These are phyloP conservation scores for Origma solitaria DNA, from an alignment of 2,113 vertebrate genomes.

Conservation along the genomic window DNA sequence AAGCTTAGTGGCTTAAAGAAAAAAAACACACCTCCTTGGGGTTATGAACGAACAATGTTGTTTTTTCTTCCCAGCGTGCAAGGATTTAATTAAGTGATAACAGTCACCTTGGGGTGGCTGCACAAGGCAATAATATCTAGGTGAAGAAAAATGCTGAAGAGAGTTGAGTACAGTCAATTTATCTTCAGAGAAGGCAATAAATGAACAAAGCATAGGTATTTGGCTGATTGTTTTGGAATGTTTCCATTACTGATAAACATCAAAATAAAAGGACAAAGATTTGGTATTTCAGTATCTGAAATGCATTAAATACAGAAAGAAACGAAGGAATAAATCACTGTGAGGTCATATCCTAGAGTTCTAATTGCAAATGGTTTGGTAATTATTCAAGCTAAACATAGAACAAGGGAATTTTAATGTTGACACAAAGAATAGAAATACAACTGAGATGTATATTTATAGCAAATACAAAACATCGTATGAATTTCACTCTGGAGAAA, in stretches of 20 bases:
- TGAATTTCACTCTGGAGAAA: slow-evolving; percentile 43
- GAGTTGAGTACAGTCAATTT: slow-evolving; percentile 85
- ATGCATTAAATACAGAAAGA: slow-evolving; percentile 75
- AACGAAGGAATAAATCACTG: slow-evolving; percentile 64
- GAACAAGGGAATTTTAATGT: slow-evolving; percentile 71
- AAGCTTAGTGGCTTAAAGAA: slow-evolving; percentile 78
- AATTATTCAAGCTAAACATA: slow-evolving; percentile 77
- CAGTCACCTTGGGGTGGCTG: slow-evolving; percentile 91
- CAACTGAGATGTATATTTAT: slow-evolving; percentile 56
- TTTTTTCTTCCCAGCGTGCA: slow-evolving; percentile 87
- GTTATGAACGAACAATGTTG: slow-evolving; percentile 89
- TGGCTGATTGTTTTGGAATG: slow-evolving; percentile 82
- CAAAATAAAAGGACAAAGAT: slow-evolving; percentile 76
- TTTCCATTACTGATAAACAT: slow-evolving; percentile 83
- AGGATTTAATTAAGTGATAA: slow-evolving; percentile 95
- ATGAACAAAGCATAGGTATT: slow-evolving; percentile 82
- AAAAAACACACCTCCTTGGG: slow-evolving; percentile 78
- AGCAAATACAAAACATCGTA: slow-evolving; percentile 56
- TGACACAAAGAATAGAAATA: slow-evolving; percentile 68
- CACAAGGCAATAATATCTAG: slow-evolving; percentile 88
- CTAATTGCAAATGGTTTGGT: slow-evolving; percentile 74
- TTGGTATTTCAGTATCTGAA: slow-evolving; percentile 78
- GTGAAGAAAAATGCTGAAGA: slow-evolving; percentile 87
- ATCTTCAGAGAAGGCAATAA: slow-evolving; percentile 83
- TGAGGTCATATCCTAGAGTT: slow-evolving; percentile 75